Evolutionary conservation across 2,888 invertebrate species (phyloP).

Genomic region (Eristalis intricaria): DNA sequence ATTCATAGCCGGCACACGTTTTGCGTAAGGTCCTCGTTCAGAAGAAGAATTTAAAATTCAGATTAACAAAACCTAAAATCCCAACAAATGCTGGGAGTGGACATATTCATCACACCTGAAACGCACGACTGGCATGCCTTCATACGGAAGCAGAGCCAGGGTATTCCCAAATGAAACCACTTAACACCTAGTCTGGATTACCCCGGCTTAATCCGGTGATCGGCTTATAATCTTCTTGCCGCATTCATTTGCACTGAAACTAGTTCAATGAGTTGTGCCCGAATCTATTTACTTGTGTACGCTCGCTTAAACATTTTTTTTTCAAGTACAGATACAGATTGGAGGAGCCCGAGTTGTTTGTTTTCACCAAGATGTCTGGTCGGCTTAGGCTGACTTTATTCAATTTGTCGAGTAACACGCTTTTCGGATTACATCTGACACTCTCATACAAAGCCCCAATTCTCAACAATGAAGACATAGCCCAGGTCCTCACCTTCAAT

Average conservation of each 20-base stretch:
- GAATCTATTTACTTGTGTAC: constrained; percentile 8
- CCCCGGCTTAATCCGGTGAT: constrained; percentile 62
- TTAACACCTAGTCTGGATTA: constrained; percentile 69
- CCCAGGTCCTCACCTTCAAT: constrained; percentile 39
- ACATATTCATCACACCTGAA: constrained; percentile 59
- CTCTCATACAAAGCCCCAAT: constrained; percentile 59
- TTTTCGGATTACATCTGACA: constrained; percentile 79
- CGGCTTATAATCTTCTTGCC: constrained; percentile 62
- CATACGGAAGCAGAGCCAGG: constrained; percentile 56
- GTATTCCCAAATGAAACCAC: constrained; percentile 69
- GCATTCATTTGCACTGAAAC: constrained; percentile 44
- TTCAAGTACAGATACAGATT: constrained; percentile 28
- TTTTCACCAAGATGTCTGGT: constrained; percentile 53
- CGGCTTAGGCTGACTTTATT: constrained; percentile 74
- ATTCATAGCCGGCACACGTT: constrained; percentile 55
- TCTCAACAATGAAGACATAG: constrained; percentile 43
- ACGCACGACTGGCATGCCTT: constrained; percentile 56
- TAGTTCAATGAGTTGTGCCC: constrained; percentile 57
- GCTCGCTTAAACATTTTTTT: constrained; percentile 13
- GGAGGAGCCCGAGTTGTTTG: constrained; percentile 30
- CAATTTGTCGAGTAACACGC: constrained; percentile 80
- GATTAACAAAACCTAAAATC: constrained; percentile 56
- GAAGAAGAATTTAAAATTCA: constrained; percentile 21
- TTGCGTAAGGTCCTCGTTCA: constrained; percentile 51
- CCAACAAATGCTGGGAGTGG: constrained; percentile 45